phyloP scores from a whole-genome alignment of 2,113 vertebrate genomes.

The Gobiocypris rarus region DNA sequence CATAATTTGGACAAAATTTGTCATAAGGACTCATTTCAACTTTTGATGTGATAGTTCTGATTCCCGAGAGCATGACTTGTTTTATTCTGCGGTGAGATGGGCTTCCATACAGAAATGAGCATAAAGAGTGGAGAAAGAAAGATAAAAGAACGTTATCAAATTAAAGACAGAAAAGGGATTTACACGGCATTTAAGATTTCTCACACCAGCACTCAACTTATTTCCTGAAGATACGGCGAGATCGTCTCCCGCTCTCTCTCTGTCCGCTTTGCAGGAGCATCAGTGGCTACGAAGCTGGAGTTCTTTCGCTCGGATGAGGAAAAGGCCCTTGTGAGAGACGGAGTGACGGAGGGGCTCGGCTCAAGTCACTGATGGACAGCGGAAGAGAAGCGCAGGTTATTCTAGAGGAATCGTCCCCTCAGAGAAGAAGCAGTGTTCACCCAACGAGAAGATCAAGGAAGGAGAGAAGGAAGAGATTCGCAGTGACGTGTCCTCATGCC shows the following conservation, averaged over 20 bases:
- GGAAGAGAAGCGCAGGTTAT: constrained; percentile 4
- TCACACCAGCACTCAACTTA: neutral
- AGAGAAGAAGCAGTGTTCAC: neutral
- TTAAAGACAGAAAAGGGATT: constrained; percentile 1
- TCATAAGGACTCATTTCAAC: too few species aligned
- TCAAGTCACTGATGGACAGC: neutral
- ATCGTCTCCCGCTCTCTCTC: neutral
- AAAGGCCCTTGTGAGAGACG: neutral
- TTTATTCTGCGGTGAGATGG: too few species aligned
- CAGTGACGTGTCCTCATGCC: neutral
- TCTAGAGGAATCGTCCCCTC: neutral
- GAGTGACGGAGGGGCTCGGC: neutral
- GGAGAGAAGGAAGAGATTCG: constrained; percentile 29
- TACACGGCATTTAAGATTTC: constrained; percentile 7
- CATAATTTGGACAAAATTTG: too few species aligned
- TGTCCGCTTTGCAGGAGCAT: constrained; percentile 1
- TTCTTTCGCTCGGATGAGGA: neutral
- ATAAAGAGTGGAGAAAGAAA: constrained; percentile 13
- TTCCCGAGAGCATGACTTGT: too few species aligned
- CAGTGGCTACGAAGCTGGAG: constrained; percentile 8
- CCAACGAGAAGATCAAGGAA: constrained; percentile 57
- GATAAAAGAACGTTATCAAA: constrained; percentile 13
- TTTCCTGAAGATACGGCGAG: constrained; percentile 41
- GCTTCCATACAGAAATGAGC: neutral
- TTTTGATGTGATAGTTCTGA: too few species aligned